Evolutionary conservation across 64 coral and sea anemone species (phyloP).

Genomic region (Acropora tenuis): DNA sequence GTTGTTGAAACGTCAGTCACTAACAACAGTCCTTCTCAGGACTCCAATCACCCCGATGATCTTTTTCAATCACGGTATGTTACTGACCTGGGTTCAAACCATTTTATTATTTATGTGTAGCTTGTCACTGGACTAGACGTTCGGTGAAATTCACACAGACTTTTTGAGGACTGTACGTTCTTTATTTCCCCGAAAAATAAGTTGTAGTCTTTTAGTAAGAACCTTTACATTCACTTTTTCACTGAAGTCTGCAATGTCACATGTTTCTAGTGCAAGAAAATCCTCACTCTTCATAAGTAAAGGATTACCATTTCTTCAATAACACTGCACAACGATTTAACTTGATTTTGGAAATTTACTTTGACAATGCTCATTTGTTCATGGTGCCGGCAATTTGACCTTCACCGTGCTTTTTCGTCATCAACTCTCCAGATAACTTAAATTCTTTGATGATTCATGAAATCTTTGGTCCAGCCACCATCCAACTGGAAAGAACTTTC

Average conservation of each 20-base stretch:
- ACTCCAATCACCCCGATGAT: too few relatives aligned
- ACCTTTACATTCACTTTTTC: neutral
- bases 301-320: constrained; percentile 58
- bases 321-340: constrained; percentile 8
- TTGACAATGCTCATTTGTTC: constrained; percentile 12
- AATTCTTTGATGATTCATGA: neutral
- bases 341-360: constrained; percentile 28
- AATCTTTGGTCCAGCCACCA: constrained; percentile 38
- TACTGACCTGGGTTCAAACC: too few relatives aligned
- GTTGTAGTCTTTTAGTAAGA: constrained; percentile 49
- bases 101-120: neutral
- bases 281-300: constrained; percentile 36
- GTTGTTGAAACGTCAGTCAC: too few relatives aligned
- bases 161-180: too few relatives aligned
- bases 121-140: constrained; percentile 65
- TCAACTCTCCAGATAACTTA: too few relatives aligned
- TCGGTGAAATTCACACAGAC: constrained; percentile 44
- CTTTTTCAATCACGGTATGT: too few relatives aligned
- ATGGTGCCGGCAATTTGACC: neutral
- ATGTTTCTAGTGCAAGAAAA: constrained; percentile 34
- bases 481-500: constrained; percentile 21
- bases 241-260: neutral
- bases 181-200: too few relatives aligned
- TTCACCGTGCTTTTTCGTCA: too few relatives aligned
- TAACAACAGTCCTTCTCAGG: too few relatives aligned